These are phyloP conservation scores for Sebastes paucispinis DNA, from an alignment of 2,797 vertebrate species.

Conservation along the genomic window DNA sequence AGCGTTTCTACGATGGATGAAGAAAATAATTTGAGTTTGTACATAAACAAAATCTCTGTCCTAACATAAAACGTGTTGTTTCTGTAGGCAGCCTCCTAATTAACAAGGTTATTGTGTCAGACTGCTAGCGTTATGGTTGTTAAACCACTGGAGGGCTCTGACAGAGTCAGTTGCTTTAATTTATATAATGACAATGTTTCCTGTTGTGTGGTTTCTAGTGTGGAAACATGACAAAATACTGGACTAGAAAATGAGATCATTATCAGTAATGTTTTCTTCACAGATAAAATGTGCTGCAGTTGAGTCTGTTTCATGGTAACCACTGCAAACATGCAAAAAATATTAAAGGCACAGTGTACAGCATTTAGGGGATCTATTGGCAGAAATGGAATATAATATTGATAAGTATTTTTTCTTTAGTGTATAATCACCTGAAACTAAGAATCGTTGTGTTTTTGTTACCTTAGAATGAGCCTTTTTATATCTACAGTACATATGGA, in stretches of 20 bases:
- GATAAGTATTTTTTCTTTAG: not conserved
- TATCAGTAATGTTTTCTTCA: not conserved
- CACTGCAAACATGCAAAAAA: not conserved
- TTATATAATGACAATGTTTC: not conserved
- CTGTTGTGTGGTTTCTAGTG: not conserved
- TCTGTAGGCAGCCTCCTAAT: not conserved
- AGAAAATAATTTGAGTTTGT: not conserved
- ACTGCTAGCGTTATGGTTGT: not conserved
- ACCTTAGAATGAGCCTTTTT: not conserved
- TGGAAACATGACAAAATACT: not conserved
- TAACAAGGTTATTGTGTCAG: not conserved
- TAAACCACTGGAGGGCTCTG: not conserved
- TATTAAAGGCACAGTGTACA: too few species aligned
- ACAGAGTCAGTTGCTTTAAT: not conserved
- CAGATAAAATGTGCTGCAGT: not conserved
- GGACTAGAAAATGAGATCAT: not conserved
- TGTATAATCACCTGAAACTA: not conserved
- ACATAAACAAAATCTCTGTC: not conserved
- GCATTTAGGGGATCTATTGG: too few species aligned
- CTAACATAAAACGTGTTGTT: not conserved
- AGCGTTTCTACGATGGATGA: not conserved
- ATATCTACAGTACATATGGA: accelerated
- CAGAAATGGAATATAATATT: too few species aligned
- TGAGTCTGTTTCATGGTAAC: not conserved
- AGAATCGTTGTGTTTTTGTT: not conserved